Base-by-base conservation (phyloP, 1,140 invertebrate species). In the Euura lappo region DNA sequence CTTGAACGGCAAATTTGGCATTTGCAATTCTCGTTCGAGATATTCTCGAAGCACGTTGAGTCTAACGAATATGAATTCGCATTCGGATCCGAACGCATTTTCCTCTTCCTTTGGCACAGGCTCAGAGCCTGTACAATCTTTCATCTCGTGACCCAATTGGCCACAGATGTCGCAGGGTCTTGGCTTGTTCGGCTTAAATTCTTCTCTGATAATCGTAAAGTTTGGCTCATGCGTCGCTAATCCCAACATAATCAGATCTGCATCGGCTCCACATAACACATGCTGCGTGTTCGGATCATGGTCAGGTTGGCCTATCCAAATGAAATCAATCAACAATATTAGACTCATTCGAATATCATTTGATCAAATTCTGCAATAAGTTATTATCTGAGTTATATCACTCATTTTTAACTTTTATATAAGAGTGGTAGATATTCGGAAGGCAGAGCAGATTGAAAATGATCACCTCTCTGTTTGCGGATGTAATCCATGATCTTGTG, bases 401-500 rank as follows among this genome's bases (percentile, higher is more conserved):
- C 28, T 28, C 28, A 28, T 28, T 28, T 28, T 28, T 28, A 28
- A 28, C 28, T 28, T 28, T 28, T 28, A 28, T 28, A 28, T 28
- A 28, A 28, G 28, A 28, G 28, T 28, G 28, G 28, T 28, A 28
- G 28, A 28, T 28, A 28, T 28, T 28, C 28, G 1, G 28, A 28
- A 28, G 28, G 28, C 28, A 28, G 28, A 28, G 28, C 28, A 28
- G 28, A 28, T 47, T 68, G 71, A 72, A 72, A 42, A 68, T 73
- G 13, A 66, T 74, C 81, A 93, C 93, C 93, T 90, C 97, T 92
- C 88, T 99, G 98, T 80, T 92, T 93, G n/a, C 98, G 90, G 77
- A 99, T 98, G 85, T 93, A 99, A 88, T 99, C 98, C 98, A 99
- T 99, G 78, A 99, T 99, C 89, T 99, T 99, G 83, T 99, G 98